phyloP scores from a whole-genome alignment of 2,113 vertebrate genomes.

The Myocastor coypus region DNA sequence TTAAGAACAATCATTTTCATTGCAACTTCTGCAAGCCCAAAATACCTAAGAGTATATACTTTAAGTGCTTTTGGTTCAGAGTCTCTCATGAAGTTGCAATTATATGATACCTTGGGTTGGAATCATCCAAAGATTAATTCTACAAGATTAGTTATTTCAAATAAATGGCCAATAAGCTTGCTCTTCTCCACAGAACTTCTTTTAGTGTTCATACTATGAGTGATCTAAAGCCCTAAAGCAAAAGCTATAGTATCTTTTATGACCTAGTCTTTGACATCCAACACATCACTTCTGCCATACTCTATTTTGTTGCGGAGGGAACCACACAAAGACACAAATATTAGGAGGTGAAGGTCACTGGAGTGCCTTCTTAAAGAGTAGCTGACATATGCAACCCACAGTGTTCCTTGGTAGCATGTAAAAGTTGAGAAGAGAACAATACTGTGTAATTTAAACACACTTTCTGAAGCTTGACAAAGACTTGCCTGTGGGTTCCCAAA shows the following conservation, averaged over 20 bases:
- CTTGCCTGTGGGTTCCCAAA: background rate
- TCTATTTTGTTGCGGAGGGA: background rate
- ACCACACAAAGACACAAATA: background rate
- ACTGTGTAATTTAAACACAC: background rate
- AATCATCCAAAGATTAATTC: background rate
- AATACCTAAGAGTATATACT: background rate
- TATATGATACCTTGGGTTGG: background rate
- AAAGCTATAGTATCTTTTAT: background rate
- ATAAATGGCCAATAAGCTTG: background rate
- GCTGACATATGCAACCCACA: background rate
- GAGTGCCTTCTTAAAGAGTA: background rate
- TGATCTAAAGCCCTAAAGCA: background rate
- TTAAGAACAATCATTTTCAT: background rate
- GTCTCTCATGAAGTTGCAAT: background rate
- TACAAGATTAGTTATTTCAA: background rate
- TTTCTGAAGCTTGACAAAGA: background rate
- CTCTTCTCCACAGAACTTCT: background rate
- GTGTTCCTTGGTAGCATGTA: background rate
- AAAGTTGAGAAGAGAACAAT: background rate
- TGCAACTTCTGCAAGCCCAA: background rate
- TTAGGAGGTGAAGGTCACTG: background rate
- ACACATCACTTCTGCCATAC: background rate
- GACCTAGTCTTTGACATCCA: background rate
- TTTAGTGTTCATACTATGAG: background rate
- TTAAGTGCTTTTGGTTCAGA: background rate